Evolutionary conservation across 2,888 invertebrate genomes (phyloP), one percentile per base, ranked within the genome.

Genomic region (Drosophila monieri): DNA sequence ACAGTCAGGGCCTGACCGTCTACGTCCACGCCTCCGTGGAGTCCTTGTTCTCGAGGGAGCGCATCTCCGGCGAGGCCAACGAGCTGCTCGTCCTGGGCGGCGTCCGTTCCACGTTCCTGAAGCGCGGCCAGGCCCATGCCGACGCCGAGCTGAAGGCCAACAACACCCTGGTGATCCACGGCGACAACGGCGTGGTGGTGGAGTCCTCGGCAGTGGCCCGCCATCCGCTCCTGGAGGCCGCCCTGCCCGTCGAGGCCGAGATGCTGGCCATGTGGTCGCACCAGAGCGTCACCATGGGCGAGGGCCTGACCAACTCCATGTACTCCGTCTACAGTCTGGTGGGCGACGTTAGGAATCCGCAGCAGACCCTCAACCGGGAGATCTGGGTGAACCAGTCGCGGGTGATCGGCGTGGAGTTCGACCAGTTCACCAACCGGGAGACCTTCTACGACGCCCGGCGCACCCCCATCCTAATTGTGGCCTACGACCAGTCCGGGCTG

Each of bases 311-410:
- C 14, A 96, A 96, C 87, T 94, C 93, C 25, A 96, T 97, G 96
- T 95, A 95, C 69, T 96, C 96, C 5, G 93, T 95, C 0, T 97
- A 96, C 89, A 95, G 95, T 76, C 92, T 97, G 44, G 95, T 96
- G 0, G 97, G 97, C 3, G 97, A 97, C 89, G 96, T 96, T 1
- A 94, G 96, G 70, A 96, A 96, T 89, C 95, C 95, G 0, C 96
- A 97, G 84, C 96, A 97, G 91, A 97, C 96, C 1, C 92, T 97
- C 1, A 96, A 95, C 85, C 93, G 96, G 14, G 96, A 96, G 90
- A 95, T 96, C 77, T 95, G 97, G 96, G 97, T 98, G 5, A 99
- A 99, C 90, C 96, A 96, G 74, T 95, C 96, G 5, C 94, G 97
- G 83, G 95, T 98, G 0, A 93, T 99, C 35, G 97, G 97, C 14